These are phyloP conservation scores for Thamnophis elegans DNA, from an alignment of 2,797 vertebrate species.

Conservation along the genomic window DNA sequence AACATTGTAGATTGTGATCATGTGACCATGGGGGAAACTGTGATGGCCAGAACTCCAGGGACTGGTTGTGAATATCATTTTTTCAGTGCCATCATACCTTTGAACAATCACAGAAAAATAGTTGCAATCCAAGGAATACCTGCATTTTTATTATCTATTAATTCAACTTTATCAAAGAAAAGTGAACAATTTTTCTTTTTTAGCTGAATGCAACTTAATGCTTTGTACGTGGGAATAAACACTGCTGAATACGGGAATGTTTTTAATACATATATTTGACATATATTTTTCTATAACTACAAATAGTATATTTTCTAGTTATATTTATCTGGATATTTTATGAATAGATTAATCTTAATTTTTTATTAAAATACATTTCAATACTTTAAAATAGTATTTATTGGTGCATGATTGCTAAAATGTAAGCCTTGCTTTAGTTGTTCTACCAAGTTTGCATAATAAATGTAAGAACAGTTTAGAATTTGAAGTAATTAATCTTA, in stretches of 20 bases:
- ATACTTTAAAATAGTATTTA: neutral
- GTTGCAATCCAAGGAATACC: neutral
- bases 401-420: neutral
- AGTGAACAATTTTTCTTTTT: neutral
- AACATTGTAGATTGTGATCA: neutral
- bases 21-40: neutral
- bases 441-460: neutral
- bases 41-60: neutral
- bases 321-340: neutral
- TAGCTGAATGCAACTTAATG: neutral
- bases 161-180: neutral
- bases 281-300: neutral
- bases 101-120: neutral
- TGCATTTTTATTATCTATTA: neutral
- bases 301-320: neutral
- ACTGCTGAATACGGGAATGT: neutral
- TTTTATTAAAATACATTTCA: neutral
- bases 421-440: neutral
- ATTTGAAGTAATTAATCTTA: neutral
- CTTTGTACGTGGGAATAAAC: neutral
- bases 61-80: neutral
- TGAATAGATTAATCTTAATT: neutral
- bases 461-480: neutral
- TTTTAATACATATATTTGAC: neutral
- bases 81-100: neutral